Percentiles rank a stretch among this genome's conserved stretches.
These are phyloP conservation scores for Pseudococcus longispinus DNA, from an alignment of 2,888 invertebrate genomes.

Conservation along the genomic window DNA sequence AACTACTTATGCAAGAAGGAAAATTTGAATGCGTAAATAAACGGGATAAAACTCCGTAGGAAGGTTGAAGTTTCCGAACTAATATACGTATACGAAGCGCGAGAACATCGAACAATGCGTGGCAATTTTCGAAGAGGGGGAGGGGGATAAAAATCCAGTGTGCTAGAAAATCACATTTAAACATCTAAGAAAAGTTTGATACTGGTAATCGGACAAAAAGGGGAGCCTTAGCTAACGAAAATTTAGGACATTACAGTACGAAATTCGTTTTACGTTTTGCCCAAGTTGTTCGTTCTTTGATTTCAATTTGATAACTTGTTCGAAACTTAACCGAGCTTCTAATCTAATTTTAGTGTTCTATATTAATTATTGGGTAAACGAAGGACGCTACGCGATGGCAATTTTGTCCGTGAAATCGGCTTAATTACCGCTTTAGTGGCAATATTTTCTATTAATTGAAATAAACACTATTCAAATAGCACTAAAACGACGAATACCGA, in stretches of 20 bases:
- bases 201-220: background rate
- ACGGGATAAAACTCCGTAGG: background rate
- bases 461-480: conserved; percentile 21
- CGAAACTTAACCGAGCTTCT: conserved; percentile 24
- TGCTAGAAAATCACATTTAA: conserved; percentile 20
- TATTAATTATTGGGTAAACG: conserved; percentile 28
- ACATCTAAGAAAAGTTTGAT: conserved; percentile 5
- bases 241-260: conserved; percentile 6
- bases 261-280: conserved; percentile 17
- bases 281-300: conserved; percentile 28
- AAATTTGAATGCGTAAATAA: background rate
- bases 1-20: background rate
- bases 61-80: background rate
- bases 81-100: background rate
- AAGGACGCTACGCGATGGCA: background rate
- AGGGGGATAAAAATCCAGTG: background rate
- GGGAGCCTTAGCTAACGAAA: background rate
- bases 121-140: background rate
- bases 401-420: background rate
- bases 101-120: background rate
- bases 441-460: conserved; percentile 28
- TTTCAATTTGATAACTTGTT: conserved; percentile 34
- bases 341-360: conserved; percentile 31
- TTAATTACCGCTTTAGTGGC: conserved; percentile 11
- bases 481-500: background rate